Conservation (phyloP, 1,140 invertebrate genomes). For the Drosophila sechellia region DNA sequence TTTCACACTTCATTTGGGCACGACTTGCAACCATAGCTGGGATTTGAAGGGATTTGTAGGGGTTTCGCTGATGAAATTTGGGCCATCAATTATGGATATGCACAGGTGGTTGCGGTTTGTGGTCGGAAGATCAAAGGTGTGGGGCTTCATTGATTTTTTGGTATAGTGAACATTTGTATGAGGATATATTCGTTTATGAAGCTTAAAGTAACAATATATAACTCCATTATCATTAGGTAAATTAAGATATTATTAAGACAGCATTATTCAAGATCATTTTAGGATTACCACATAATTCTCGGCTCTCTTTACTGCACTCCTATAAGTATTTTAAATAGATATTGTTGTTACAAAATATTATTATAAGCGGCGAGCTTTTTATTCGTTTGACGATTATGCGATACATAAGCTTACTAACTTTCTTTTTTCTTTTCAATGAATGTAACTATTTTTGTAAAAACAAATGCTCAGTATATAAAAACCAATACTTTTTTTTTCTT, state of each 20-base stretch:
- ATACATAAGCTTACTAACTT: not conserved
- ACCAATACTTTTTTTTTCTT: not conserved
- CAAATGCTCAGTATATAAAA: not conserved
- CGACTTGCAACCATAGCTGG: conserved; percentile 8
- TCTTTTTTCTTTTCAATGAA: not conserved
- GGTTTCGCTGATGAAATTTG: conserved; percentile 19
- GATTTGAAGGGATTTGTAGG: conserved; percentile 24
- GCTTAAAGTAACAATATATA: not conserved
- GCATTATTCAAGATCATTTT: not conserved
- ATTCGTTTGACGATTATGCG: not conserved
- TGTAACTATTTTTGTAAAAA: not conserved
- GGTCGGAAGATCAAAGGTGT: conserved; percentile 3
- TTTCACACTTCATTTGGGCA: conserved; percentile 65
- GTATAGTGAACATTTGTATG: not conserved
- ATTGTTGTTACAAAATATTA: too few species aligned
- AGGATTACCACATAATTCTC: not conserved
- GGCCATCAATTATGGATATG: conserved; percentile 12
- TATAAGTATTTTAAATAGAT: too few species aligned
- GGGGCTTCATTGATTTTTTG: not conserved
- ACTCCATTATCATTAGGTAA: not conserved
- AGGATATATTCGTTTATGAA: not conserved
- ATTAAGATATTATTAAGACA: not conserved
- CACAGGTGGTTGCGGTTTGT: conserved; percentile 29
- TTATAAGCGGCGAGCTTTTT: too few species aligned
- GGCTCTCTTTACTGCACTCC: too few species aligned